A percentile compares a stretch with the other conserved stretches of the same genome.
phyloP scores from a whole-genome alignment of 1,140 invertebrate species.

The Carposina sasakii region DNA sequence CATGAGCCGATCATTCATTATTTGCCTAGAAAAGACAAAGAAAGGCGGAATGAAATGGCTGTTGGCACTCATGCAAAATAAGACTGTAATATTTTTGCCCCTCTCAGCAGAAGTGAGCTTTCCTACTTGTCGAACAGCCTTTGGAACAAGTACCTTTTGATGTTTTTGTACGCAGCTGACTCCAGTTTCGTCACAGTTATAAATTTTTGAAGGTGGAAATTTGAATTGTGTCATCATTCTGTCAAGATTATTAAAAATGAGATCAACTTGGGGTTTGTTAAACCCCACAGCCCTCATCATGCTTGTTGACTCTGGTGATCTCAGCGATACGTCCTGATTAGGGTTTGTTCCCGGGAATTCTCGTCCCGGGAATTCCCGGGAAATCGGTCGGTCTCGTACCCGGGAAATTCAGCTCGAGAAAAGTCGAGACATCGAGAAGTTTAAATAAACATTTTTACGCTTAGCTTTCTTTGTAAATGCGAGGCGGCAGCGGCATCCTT shows the following conservation, averaged over 20 bases:
- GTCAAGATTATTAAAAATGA: conserved; percentile 46
- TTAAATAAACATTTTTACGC: too few species aligned
- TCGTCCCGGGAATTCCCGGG: too few species aligned
- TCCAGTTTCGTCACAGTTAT: conserved; percentile 65
- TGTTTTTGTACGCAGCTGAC: conserved; percentile 57
- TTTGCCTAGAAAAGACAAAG: conserved; percentile 56
- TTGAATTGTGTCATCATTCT: conserved; percentile 42
- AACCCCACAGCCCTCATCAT: conserved; percentile 39
- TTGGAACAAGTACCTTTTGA: conserved; percentile 53
- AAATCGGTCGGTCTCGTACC: too few species aligned
- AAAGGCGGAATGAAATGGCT: conserved; percentile 58
- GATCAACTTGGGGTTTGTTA: conserved; percentile 40
- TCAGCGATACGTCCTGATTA: conserved; percentile 24
- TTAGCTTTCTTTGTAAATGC: too few species aligned
- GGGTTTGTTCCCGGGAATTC: too few species aligned
- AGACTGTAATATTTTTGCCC: conserved; percentile 60
- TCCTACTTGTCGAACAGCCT: conserved; percentile 61
- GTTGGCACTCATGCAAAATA: conserved; percentile 45
- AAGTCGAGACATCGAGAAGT: too few species aligned
- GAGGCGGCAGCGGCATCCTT: too few species aligned
- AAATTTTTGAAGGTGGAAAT: conserved; percentile 47
- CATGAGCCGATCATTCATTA: conserved; percentile 42
- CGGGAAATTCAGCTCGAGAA: too few species aligned
- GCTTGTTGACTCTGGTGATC: conserved; percentile 46
- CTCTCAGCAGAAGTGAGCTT: conserved; percentile 63